phyloP scores from a whole-genome alignment of 1,140 invertebrate species.

The Acyrthosiphon pisum region DNA sequence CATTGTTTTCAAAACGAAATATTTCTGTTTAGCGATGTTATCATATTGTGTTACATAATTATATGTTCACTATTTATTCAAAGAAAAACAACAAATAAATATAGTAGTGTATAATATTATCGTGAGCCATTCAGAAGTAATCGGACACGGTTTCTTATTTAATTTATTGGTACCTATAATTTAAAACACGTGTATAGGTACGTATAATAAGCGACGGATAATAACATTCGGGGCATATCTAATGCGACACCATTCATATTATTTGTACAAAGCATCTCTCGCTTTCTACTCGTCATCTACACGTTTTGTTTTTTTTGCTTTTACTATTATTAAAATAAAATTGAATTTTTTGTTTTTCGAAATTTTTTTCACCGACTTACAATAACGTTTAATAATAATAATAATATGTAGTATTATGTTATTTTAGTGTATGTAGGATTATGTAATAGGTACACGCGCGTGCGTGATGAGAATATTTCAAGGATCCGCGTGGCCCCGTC shows the following conservation, averaged over 20 bases:
- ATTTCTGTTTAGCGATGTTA: background rate
- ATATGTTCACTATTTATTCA: background rate
- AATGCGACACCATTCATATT: slow-evolving; percentile 21
- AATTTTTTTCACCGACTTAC: background rate
- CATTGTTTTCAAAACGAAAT: slow-evolving; percentile 21
- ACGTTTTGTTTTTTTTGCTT: background rate
- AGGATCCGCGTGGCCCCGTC: background rate
- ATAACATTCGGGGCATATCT: slow-evolving; percentile 12
- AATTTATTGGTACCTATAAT: slow-evolving; percentile 22
- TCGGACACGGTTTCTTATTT: slow-evolving; percentile 18
- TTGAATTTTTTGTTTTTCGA: background rate
- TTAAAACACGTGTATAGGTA: background rate
- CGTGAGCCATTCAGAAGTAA: background rate
- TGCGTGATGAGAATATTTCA: background rate
- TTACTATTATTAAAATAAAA: background rate
- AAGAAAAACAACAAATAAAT: slow-evolving; percentile 7
- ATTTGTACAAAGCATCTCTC: background rate
- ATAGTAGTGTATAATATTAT: background rate
- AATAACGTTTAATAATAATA: background rate
- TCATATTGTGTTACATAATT: slow-evolving; percentile 14
- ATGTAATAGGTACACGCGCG: background rate
- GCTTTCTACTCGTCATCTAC: background rate
- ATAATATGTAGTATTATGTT: background rate
- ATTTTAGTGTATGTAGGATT: background rate
- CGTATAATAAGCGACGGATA: background rate